These are phyloP conservation scores for Chascanopsetta lugubris DNA, from an alignment of 2,113 vertebrate genomes.

Conservation along the genomic window DNA sequence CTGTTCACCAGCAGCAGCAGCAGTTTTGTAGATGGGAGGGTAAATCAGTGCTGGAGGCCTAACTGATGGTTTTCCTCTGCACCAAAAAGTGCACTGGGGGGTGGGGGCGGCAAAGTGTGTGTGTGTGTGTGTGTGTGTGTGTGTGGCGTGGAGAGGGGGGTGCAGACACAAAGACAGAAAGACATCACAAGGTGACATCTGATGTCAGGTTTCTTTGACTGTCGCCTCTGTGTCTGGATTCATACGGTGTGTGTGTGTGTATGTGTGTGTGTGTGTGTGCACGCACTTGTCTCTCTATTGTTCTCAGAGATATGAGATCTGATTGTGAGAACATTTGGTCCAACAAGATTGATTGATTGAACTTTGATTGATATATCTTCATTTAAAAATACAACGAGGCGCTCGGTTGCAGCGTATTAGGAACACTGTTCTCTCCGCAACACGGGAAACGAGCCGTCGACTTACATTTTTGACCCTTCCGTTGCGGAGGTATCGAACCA, in stretches of 20 bases:
- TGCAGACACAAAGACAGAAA: slow-evolving; percentile 38
- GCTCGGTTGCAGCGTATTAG: too few species aligned
- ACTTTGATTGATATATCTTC: too few species aligned
- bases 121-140: slow-evolving; percentile 30
- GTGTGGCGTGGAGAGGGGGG: slow-evolving; percentile 12
- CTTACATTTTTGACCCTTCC: too few species aligned
- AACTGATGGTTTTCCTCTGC: slow-evolving; percentile 45
- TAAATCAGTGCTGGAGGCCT: slow-evolving; percentile 3
- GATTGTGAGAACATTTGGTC: too few species aligned
- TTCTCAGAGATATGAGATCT: too few species aligned
- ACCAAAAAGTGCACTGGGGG: too few species aligned
- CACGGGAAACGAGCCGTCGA: too few species aligned
- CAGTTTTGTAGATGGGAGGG: slow-evolving; percentile 14
- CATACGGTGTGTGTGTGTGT: background rate
- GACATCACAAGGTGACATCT: slow-evolving; percentile 57
- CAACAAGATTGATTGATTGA: too few species aligned
- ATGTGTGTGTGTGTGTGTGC: background rate
- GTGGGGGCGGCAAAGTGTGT: slow-evolving; percentile 44
- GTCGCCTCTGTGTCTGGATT: slow-evolving; percentile 45
- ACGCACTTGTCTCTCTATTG: background rate
- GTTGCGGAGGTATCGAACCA: too few species aligned
- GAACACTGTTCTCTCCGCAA: too few species aligned
- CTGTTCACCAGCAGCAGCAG: slow-evolving; percentile 16
- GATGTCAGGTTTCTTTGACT: slow-evolving; percentile 49
- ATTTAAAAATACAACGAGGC: too few species aligned